Conservation (phyloP, 2,797 vertebrate species). For the Schizothorax lantsangensis region DNA sequence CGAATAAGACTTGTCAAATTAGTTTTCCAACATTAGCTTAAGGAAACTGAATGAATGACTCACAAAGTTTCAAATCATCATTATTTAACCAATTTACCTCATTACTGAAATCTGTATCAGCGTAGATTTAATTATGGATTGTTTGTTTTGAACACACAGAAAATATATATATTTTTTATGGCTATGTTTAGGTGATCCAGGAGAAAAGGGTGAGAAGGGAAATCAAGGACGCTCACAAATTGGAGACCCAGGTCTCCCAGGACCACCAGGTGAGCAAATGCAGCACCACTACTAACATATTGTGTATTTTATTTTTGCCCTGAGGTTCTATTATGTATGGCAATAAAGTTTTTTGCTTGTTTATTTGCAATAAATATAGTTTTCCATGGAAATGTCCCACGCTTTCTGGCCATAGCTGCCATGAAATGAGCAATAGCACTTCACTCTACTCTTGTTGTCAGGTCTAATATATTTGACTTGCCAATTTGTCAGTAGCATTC, state of each 20-base stretch:
- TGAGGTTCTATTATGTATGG: background rate
- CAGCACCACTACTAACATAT: background rate
- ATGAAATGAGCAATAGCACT: background rate
- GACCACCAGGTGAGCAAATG: conserved; percentile 83
- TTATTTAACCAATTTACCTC: too few relatives aligned
- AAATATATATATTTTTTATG: conserved; percentile 15
- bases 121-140: background rate
- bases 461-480: background rate
- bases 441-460: background rate
- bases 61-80: too few relatives aligned
- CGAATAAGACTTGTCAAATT: background rate
- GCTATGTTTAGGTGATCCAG: conserved; percentile 83
- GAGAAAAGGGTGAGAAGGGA: conserved; percentile 88
- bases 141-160: background rate
- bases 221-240: conserved; percentile 83
- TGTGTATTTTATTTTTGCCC: background rate
- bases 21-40: background rate
- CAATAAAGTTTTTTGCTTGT: background rate
- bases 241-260: conserved; percentile 88
- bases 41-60: background rate
- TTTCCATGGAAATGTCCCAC: background rate
- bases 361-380: background rate
- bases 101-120: background rate
- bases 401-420: background rate
- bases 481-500: background rate